These are phyloP conservation scores for Dendrocincla fuliginosa DNA, from an alignment of 2,797 vertebrate genomes.

Conservation along the genomic window DNA sequence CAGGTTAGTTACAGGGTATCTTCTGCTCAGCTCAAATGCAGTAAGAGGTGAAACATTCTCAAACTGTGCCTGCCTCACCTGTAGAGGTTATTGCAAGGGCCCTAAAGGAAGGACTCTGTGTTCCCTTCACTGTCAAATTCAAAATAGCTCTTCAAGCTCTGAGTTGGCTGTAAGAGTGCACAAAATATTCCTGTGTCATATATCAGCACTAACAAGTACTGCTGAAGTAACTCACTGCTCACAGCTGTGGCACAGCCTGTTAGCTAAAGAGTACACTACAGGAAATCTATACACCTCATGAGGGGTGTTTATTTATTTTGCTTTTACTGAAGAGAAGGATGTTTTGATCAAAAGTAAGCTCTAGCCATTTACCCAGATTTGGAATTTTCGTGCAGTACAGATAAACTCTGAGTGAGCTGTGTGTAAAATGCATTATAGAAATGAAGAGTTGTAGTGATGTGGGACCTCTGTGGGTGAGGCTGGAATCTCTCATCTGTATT, in stretches of 20 bases:
- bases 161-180: neutral
- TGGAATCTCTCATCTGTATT: neutral
- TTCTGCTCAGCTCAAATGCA: neutral
- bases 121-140: neutral
- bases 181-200: neutral
- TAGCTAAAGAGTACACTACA: neutral
- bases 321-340: neutral
- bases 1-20: neutral
- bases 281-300: neutral
- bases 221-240: neutral
- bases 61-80: neutral
- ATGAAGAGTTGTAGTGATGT: neutral
- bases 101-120: neutral
- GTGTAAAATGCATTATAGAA: neutral
- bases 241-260: neutral
- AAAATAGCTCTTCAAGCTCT: neutral
- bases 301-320: neutral
- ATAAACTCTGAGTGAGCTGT: neutral
- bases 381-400: neutral
- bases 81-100: neutral
- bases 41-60: neutral
- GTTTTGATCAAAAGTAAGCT: neutral
- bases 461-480: neutral
- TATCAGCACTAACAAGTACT: neutral
- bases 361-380: neutral